phyloP scores from a whole-genome alignment of 2,888 invertebrate species.

The Diarsia mendica region DNA sequence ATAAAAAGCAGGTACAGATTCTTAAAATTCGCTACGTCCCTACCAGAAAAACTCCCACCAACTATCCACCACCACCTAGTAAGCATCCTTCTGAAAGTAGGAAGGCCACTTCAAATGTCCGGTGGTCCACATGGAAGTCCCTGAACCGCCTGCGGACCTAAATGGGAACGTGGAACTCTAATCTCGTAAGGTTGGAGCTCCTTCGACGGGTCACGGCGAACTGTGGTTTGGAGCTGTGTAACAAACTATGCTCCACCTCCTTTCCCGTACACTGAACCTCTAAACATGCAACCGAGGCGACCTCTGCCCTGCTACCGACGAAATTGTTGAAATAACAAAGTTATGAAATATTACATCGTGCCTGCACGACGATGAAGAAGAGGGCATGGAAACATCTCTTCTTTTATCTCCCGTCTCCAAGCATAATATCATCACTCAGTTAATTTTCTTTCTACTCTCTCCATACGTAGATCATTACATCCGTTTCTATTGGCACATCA shows the following conservation, averaged over 20 bases:
- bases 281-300: not conserved
- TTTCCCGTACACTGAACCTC: not conserved
- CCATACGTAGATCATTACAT: not conserved
- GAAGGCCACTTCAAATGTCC: not conserved
- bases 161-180: not conserved
- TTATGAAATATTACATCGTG: not conserved
- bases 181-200: not conserved
- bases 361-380: not conserved
- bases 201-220: not conserved
- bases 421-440: not conserved
- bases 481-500: not conserved
- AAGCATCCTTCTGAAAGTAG: not conserved
- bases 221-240: not conserved
- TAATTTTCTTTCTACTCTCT: not conserved
- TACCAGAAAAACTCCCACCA: no score
- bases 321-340: not conserved
- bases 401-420: not conserved
- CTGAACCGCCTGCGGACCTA: not conserved
- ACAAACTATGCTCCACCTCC: not conserved
- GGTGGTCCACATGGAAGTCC: not conserved
- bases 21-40: not conserved
- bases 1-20: not conserved
- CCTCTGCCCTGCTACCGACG: not conserved
- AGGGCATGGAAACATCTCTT: not conserved
- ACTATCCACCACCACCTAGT: no score